Base-by-base conservation (phyloP, 2,888 invertebrate genomes). In the Choreutis nemorana region DNA sequence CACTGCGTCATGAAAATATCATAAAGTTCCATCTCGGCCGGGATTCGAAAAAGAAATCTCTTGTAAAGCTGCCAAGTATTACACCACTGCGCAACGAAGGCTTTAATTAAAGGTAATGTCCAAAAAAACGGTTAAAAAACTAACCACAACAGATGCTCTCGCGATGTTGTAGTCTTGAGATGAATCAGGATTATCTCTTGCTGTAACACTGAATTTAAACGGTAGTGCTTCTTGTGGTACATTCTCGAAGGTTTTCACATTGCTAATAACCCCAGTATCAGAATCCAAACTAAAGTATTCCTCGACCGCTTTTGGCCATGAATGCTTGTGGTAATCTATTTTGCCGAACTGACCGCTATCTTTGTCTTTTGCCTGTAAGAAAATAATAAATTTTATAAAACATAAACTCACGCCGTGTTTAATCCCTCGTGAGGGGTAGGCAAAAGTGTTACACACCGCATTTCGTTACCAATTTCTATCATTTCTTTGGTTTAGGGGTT, bases 311-410 rank as follows among this genome's bases (percentile, higher is more conserved):
- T 57, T 75, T 18, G 53, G 73, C 79, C 65, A 81, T 1, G 67
- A 78, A 44, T 66, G 77, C 44, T 77, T 77, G 5, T 70, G 72
- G 61, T 92, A 96, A 39, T 86, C 85, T 12, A 96, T 71, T 50
- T 86, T 86, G 2, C 94, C 94, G 56, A 84, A 91, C 38, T 87
- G 86, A 1, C 92, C 92, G 30, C 90, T 89, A 56, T 97, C 96
- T 40, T 84, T 83, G 63, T 97, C 96, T 41, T 86, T 86, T 0
- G 96, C 95, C 82, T 90, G 39, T 6, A 40, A 29, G n/a, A n/a
- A n/a, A n/a, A n/a, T n/a, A n/a, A n/a, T n/a, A n/a, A n/a, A n/a
- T n/a, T n/a, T n/a, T 11, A 18, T 10, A 25, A n/a, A 21, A 34
- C 44, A n/a, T n/a, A n/a, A n/a, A n/a, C n/a, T n/a, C n/a, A n/a